phyloP scores from a whole-genome alignment of 2,888 invertebrate species.

The Microctonus aethiopoides region DNA sequence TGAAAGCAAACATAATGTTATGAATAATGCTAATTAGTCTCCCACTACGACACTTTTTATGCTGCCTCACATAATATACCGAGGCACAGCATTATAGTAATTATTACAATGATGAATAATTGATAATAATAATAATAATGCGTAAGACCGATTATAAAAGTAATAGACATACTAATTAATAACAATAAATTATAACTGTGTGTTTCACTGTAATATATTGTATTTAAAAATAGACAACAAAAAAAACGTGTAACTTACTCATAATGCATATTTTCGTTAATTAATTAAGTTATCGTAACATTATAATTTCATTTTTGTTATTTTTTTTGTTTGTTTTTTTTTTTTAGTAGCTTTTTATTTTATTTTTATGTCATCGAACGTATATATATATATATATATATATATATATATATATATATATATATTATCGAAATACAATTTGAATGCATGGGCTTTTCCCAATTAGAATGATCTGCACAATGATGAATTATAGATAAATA shows the following conservation, averaged over 20 bases:
- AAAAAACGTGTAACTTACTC: slow-evolving; percentile 29
- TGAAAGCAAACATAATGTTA: slow-evolving; percentile 33
- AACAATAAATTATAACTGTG: slow-evolving; percentile 66
- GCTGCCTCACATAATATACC: slow-evolving; percentile 59
- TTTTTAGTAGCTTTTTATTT: slow-evolving; percentile 10
- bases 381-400: not conserved
- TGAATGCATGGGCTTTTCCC: slow-evolving; percentile 28
- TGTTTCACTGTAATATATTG: slow-evolving; percentile 67
- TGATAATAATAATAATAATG: slow-evolving; percentile 50
- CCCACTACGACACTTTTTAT: slow-evolving; percentile 58
- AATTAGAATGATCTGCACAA: slow-evolving; percentile 24
- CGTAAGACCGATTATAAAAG: slow-evolving; percentile 43
- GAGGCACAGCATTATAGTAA: slow-evolving; percentile 50
- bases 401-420: not conserved
- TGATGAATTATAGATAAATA: slow-evolving; percentile 33
- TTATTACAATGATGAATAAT: slow-evolving; percentile 47
- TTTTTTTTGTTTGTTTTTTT: slow-evolving; percentile 20
- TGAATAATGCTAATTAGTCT: slow-evolving; percentile 57
- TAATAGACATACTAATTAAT: slow-evolving; percentile 63
- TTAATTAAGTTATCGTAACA: slow-evolving; percentile 17
- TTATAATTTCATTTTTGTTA: not conserved
- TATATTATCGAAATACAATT: slow-evolving; percentile 9
- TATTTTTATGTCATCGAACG: slow-evolving; percentile 16
- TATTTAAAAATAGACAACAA: slow-evolving; percentile 62
- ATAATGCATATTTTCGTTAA: slow-evolving; percentile 26